Evolutionary conservation across 2,888 invertebrate genomes (phyloP), one percentile per base, ranked within the genome.

Genomic region (Leptura quadrifasciata): DNA sequence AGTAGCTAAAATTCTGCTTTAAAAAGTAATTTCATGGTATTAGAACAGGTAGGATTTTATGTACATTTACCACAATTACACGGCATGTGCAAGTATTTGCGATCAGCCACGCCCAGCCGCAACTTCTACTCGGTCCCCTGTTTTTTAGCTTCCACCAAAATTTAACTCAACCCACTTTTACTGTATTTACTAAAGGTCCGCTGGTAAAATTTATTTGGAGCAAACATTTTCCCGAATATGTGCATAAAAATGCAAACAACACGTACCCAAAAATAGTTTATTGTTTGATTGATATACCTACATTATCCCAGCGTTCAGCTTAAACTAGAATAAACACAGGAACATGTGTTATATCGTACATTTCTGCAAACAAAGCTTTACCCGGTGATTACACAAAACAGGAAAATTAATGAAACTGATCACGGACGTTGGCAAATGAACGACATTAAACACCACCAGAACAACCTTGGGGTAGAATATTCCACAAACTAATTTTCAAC

Each of bases 371-470:
- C 65, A 65, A 65, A 1, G 65, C 24, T 64, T 35, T 65, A 65
- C 24, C 21, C 68, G 15, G 68, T 57, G 68, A 55, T 55, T 55
- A 55, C 31, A 68, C 57, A 57, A 31, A 57, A 24, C 68, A 27
- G 68, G 27, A 24, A 68, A 55, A 68, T 68, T 68, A 68, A 68
- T 57, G 31, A 68, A 68, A 55, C 27, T 57, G 31, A 68, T 57
- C 57, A 68, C 55, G 35, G 55, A 35, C 68, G 18, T 9, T 20
- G 57, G 10, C 31, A 52, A 24, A n/a, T 18, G 35, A 63, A 15
- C 20, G 20, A 20, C 39, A 63, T 63, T 31, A 31, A 2, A 31
- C 27, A 4, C 5, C 27, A 31, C 27, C 27, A 31, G 6, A 31
- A 8, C 27, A 31, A 31, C 27, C 27, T 31, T 63, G n/a, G 47